phyloP scores from a whole-genome alignment of 2,888 invertebrate species.

The Venusia cambrica region DNA sequence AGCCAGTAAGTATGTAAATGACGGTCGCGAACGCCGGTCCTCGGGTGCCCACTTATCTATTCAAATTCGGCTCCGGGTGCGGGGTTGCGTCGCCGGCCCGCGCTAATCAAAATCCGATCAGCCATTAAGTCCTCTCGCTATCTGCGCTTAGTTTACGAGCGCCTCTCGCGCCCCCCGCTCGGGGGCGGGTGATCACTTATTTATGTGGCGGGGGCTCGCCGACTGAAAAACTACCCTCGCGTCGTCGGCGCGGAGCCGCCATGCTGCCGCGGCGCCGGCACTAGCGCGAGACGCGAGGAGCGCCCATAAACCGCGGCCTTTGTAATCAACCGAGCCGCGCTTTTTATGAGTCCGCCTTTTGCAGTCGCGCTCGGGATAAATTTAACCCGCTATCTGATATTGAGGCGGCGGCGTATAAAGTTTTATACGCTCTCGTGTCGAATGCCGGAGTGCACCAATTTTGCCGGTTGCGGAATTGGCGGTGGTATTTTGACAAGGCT shows the following conservation, averaged over 20 bases:
- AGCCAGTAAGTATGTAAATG: conserved; percentile 81
- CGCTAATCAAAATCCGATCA: conserved; percentile 82
- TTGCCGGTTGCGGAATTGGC: conserved; percentile 23
- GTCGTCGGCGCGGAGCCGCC: conserved; percentile 45
- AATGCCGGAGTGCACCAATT: conserved; percentile 32
- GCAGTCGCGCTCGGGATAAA: conserved; percentile 62
- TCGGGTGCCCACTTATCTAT: conserved; percentile 80
- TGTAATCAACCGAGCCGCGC: conserved; percentile 74
- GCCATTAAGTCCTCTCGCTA: conserved; percentile 80
- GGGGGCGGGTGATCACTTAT: conserved; percentile 67
- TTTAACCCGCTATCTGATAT: conserved; percentile 68
- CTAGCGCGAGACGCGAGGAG: conserved; percentile 54
- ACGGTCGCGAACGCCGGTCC: conserved; percentile 76
- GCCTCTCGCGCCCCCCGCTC: conserved; percentile 44
- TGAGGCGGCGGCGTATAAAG: conserved; percentile 47
- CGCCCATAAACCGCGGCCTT: conserved; percentile 64
- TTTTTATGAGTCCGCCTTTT: conserved; percentile 72
- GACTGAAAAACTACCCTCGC: conserved; percentile 76
- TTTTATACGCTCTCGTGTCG: conserved; percentile 40
- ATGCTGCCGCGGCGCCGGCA: conserved; percentile 37
- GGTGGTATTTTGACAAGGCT: conserved; percentile 14
- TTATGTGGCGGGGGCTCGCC: conserved; percentile 69
- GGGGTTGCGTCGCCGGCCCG: conserved; percentile 74
- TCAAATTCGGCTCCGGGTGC: conserved; percentile 75
- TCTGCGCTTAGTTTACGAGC: conserved; percentile 79